phyloP scores from a whole-genome alignment of 2,888 invertebrate species.

The Agrilus mali region DNA sequence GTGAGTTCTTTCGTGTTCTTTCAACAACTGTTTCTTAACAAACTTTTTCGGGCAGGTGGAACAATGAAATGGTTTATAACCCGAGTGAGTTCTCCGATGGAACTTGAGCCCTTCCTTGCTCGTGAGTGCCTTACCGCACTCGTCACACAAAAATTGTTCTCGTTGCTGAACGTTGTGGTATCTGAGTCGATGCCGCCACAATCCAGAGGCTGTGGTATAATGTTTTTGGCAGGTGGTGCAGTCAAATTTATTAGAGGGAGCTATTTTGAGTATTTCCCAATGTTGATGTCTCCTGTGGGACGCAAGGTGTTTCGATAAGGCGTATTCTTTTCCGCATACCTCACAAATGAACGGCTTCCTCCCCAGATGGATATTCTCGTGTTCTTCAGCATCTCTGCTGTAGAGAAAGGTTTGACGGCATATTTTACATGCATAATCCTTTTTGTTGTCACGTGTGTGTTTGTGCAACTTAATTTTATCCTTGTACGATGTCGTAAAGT shows the following conservation, averaged over 20 bases:
- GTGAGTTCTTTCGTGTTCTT: constrained; percentile 6
- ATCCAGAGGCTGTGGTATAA: constrained; percentile 22
- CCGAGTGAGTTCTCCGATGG: constrained; percentile 21
- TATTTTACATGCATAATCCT: too few relatives aligned
- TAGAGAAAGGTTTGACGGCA: too few relatives aligned
- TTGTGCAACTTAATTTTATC: constrained; percentile 13
- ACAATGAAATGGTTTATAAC: constrained; percentile 30
- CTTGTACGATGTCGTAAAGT: constrained; percentile 26
- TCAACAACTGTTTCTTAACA: constrained; percentile 17
- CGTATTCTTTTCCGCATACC: constrained; percentile 42
- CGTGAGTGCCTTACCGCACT: constrained; percentile 28
- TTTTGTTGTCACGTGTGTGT: too few relatives aligned
- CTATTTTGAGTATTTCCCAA: constrained; percentile 29
- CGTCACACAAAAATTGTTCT: constrained; percentile 21
- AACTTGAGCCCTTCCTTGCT: constrained; percentile 29
- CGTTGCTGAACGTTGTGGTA: constrained; percentile 29
- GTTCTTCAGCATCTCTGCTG: constrained; percentile 31
- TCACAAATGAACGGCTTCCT: constrained; percentile 38
- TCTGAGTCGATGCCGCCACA: constrained; percentile 26
- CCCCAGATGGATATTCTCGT: constrained; percentile 37
- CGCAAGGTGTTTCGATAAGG: constrained; percentile 39
- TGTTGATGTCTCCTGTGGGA: constrained; percentile 39
- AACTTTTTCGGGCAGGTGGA: constrained; percentile 38
- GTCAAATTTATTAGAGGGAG: constrained; percentile 32
- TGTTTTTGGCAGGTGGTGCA: constrained; percentile 31